Conservation (phyloP, 2,797 vertebrate species). For the Lates japonicus region DNA sequence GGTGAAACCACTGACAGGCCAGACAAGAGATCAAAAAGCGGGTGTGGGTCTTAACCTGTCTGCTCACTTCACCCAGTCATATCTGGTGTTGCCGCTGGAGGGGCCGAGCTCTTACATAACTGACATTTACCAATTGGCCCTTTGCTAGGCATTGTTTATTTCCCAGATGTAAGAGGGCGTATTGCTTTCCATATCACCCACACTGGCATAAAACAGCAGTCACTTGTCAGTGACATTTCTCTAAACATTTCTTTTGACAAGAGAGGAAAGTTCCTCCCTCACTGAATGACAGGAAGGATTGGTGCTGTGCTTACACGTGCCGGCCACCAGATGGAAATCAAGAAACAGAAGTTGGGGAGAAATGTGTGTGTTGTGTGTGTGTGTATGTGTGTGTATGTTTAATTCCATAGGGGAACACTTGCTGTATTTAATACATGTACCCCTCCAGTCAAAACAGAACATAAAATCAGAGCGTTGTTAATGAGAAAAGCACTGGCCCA, state of each 20-base stretch:
- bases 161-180: constrained; percentile 14
- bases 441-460: constrained; percentile 34
- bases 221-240: background rate
- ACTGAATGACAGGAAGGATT: background rate
- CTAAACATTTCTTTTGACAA: constrained; percentile 13
- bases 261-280: background rate
- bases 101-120: constrained; percentile 66
- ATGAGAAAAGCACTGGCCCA: constrained; percentile 8
- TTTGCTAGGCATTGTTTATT: constrained; percentile 31
- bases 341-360: constrained; percentile 11
- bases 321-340: constrained; percentile 75
- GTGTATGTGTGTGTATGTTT: background rate
- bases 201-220: constrained; percentile 9
- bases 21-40: constrained; percentile 35
- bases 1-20: constrained; percentile 8
- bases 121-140: constrained; percentile 65
- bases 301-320: constrained; percentile 49
- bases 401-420: constrained; percentile 31
- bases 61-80: constrained; percentile 46
- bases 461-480: constrained; percentile 34
- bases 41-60: constrained; percentile 56
- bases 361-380: background rate
- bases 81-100: constrained; percentile 37
- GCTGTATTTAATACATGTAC: constrained; percentile 42
- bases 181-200: constrained; percentile 10